A percentile compares a stretch with the other conserved stretches of the same genome.
Evolutionary conservation across 2,888 invertebrate species (phyloP).

Genomic region (Empis livida): DNA sequence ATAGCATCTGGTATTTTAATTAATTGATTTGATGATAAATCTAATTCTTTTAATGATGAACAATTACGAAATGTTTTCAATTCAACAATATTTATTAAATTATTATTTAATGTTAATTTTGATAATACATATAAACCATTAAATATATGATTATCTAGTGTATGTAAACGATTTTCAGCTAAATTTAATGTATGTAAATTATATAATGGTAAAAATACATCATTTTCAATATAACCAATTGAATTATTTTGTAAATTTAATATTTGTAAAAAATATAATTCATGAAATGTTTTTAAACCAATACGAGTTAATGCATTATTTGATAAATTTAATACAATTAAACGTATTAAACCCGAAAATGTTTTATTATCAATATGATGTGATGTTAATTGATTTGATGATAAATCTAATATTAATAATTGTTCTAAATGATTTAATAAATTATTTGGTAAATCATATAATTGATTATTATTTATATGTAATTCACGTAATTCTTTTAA

Average conservation of each 20-base stretch:
- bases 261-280: conserved; percentile 73
- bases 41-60: conserved; percentile 75
- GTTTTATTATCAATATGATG: conserved; percentile 74
- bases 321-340: conserved; percentile 73
- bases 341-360: conserved; percentile 69
- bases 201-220: conserved; percentile 75
- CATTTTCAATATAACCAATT: conserved; percentile 77
- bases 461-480: conserved; percentile 71
- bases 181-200: conserved; percentile 81
- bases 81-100: conserved; percentile 66
- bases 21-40: conserved; percentile 76
- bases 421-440: conserved; percentile 75
- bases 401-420: conserved; percentile 69
- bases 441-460: conserved; percentile 69
- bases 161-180: conserved; percentile 73
- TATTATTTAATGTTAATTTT: conserved; percentile 74
- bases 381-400: conserved; percentile 72
- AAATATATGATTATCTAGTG: conserved; percentile 67
- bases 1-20: conserved; percentile 70
- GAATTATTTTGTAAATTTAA: conserved; percentile 76
- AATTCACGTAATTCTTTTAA: conserved; percentile 71
- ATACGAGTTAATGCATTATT: conserved; percentile 76
- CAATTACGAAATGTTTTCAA: conserved; percentile 75
- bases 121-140: conserved; percentile 73
- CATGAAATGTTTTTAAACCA: conserved; percentile 73